phyloP scores from a whole-genome alignment of 2,888 invertebrate genomes.

The Calameuta idolon region DNA sequence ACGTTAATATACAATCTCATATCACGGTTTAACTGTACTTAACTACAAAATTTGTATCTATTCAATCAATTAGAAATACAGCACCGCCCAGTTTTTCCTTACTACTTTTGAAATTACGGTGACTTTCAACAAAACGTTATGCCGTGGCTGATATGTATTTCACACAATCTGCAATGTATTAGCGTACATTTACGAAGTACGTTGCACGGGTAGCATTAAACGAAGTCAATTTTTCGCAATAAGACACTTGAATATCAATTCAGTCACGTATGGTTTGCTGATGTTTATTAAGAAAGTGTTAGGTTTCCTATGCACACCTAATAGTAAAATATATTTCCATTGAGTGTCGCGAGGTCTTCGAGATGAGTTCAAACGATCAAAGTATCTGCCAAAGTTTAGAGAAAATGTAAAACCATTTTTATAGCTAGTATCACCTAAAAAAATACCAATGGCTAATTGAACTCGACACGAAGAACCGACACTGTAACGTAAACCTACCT shows the following conservation, averaged over 20 bases:
- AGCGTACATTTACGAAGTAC: conserved; percentile 2
- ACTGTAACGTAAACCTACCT: neutral
- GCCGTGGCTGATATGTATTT: conserved; percentile 18
- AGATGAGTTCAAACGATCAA: neutral
- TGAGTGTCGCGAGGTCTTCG: neutral
- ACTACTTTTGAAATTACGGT: neutral
- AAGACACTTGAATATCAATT: neutral
- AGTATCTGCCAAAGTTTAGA: neutral
- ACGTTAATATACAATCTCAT: neutral
- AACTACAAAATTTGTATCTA: neutral
- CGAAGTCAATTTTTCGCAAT: conserved; percentile 27
- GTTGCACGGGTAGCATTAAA: conserved; percentile 22
- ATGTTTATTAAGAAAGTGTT: neutral
- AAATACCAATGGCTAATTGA: neutral
- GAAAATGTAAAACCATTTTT: neutral
- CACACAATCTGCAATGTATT: neutral
- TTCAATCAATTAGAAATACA: neutral
- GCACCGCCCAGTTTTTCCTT: neutral
- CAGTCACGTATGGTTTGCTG: neutral
- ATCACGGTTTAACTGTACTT: neutral
- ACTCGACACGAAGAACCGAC: neutral
- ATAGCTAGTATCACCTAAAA: neutral
- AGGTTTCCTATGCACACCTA: neutral
- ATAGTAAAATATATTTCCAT: neutral
- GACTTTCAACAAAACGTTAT: conserved; percentile 2